Evolutionary conservation across 2,797 vertebrate species (phyloP).

Genomic region (Brachyalestes nurse): DNA sequence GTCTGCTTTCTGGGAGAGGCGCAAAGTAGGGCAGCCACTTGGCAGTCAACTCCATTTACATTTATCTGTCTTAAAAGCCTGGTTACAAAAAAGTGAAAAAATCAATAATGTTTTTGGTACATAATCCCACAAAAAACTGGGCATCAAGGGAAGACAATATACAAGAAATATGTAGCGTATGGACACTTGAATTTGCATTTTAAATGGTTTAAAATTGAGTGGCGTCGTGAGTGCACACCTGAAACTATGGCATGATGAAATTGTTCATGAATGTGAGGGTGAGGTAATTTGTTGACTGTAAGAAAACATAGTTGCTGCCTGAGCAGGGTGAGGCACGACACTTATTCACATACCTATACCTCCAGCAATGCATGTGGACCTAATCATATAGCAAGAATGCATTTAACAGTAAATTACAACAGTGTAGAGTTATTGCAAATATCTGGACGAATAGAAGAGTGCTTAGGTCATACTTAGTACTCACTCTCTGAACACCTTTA

Average conservation of each 20-base stretch:
- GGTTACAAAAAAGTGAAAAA: too few relatives aligned
- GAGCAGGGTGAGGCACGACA: conserved; percentile 37
- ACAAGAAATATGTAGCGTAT: too few relatives aligned
- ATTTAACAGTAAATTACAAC: neutral
- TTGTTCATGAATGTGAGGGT: conserved; percentile 39
- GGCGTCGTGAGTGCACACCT: neutral
- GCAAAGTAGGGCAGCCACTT: too few relatives aligned
- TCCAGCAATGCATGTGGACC: neutral
- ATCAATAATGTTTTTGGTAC: too few relatives aligned
- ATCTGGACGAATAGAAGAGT: conserved; percentile 7
- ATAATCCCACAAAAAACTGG: too few relatives aligned
- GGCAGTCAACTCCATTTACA: too few relatives aligned
- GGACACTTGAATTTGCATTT: neutral
- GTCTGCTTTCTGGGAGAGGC: too few relatives aligned
- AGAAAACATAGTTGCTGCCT: conserved; percentile 29
- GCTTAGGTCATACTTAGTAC: conserved; percentile 23
- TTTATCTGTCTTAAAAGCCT: too few relatives aligned
- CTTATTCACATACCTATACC: neutral
- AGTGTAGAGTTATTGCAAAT: conserved; percentile 6
- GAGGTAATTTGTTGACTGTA: conserved; percentile 51
- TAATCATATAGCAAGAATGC: conserved; percentile 1
- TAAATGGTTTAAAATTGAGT: neutral
- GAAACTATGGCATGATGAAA: neutral
- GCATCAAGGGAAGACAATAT: too few relatives aligned
- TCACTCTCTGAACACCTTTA: neutral